Percentiles rank a stretch among this genome's conserved stretches.
Conservation (phyloP, 2,888 invertebrate genomes). For the Mesorhabditis spiculigera region DNA sequence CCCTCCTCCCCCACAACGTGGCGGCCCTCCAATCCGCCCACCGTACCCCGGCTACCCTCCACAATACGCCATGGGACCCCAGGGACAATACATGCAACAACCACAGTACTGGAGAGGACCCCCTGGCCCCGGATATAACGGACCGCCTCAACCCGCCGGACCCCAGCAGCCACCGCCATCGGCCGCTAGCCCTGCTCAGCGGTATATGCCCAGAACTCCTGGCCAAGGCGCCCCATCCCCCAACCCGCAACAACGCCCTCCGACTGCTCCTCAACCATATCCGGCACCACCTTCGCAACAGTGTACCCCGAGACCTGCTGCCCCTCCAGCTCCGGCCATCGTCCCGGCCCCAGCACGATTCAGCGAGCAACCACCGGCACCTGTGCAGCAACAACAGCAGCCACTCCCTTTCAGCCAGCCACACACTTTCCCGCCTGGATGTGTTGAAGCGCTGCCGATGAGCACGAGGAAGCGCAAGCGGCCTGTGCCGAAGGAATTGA, state of each 20-base stretch:
- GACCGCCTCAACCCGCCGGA: conserved; percentile 12
- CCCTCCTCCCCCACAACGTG: conserved; percentile 8
- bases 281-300: conserved; percentile 5
- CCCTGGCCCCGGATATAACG: conserved; percentile 5
- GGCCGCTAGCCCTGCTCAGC: conserved; percentile 8
- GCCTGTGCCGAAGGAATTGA: conserved; percentile 33
- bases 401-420: neutral
- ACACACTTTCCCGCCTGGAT: conserved; percentile 38
- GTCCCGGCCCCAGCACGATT: neutral
- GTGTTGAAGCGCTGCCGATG: conserved; percentile 42
- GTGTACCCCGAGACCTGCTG: conserved; percentile 7
- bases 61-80: conserved; percentile 11
- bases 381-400: conserved; percentile 13
- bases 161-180: conserved; percentile 17
- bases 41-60: conserved; percentile 13
- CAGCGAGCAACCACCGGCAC: neutral
- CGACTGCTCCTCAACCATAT: neutral
- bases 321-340: conserved; percentile 6
- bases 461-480: conserved; percentile 25
- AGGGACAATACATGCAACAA: conserved; percentile 31
- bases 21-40: conserved; percentile 15
- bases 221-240: neutral
- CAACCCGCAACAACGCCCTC: neutral
- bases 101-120: conserved; percentile 9
- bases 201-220: conserved; percentile 8